Conservation (phyloP, 1,140 invertebrate species). For the Brachionus asplanchnoidis region DNA sequence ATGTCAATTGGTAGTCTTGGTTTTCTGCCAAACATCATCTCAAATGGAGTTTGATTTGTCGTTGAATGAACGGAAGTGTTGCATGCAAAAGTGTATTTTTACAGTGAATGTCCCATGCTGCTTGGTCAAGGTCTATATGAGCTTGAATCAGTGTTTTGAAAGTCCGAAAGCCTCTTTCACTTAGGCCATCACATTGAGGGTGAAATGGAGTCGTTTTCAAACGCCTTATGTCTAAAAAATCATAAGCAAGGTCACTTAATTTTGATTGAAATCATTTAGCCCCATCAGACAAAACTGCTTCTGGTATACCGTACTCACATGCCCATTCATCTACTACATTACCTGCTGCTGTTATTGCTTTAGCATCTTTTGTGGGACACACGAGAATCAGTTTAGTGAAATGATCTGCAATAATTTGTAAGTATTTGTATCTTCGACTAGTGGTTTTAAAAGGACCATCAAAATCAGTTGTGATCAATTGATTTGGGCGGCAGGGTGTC, state of each 20-base stretch:
- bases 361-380: too few relatives aligned
- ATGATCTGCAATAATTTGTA: too few relatives aligned
- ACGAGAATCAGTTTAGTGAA: too few relatives aligned
- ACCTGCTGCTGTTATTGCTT: too few relatives aligned
- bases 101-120: background rate
- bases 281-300: background rate
- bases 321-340: too few relatives aligned
- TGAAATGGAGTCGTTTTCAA: constrained; percentile 47
- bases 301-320: background rate
- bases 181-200: constrained; percentile 48
- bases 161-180: constrained; percentile 48
- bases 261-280: background rate
- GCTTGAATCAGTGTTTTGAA: constrained; percentile 14
- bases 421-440: too few relatives aligned
- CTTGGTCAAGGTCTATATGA: background rate
- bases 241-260: too few relatives aligned
- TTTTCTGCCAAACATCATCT: background rate
- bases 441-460: too few relatives aligned
- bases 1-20: background rate
- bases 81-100: too few relatives aligned
- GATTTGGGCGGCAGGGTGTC: too few relatives aligned
- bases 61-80: too few relatives aligned
- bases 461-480: too few relatives aligned
- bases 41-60: background rate
- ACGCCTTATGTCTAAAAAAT: background rate